Evolutionary conservation across 1,140 invertebrate species (phyloP), one percentile per base, ranked within the genome.

Genomic region (Anoplophora glabripennis): DNA sequence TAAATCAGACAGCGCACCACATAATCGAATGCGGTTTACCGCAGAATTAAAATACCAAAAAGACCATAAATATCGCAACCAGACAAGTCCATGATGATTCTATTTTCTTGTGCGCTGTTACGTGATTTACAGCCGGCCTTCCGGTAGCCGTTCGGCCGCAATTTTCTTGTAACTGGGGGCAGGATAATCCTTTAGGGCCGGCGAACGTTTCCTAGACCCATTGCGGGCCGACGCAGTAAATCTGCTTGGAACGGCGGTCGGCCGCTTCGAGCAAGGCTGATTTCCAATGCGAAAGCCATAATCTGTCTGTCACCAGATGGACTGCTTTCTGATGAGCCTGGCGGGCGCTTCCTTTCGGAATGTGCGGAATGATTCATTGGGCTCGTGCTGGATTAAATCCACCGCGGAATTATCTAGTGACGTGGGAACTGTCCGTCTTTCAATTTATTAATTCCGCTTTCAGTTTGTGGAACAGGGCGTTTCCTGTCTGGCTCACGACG

Each of bases 11-110:
- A 15, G 12, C 0, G 11, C 17, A 37, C 14, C 15, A 37, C 34
- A 52, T 40, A 52, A 52, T 52, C 49, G 49, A 28, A 28, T 17
- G 15, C 17, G 49, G 49, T 52, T 35, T 18, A 40, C 49, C 49
- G 36, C 49, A 52, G 40, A 52, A 52, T 52, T 14, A 52, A 52
- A 41, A 52, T 38, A 52, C 14, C 34, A 35, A 52, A 37, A 40
- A 17, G 49, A 37, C 15, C 49, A 52, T 52, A 52, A 52, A 52
- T 52, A 38, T 52, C 15, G n/a, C 37, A 52, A n/a, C 36, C 36
- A 35, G 9, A 37, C 14, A 33, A 52, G 49, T 52, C n/a, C 49
- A 52, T 52, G 49, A 52, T 52, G 49, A 52, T 52, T 52, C 49
- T 52, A 52, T 52, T 52, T 52, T 33, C 15, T 9, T 52, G 11